Conservation (phyloP, 2,888 invertebrate species). For the Tethea ocularis region DNA sequence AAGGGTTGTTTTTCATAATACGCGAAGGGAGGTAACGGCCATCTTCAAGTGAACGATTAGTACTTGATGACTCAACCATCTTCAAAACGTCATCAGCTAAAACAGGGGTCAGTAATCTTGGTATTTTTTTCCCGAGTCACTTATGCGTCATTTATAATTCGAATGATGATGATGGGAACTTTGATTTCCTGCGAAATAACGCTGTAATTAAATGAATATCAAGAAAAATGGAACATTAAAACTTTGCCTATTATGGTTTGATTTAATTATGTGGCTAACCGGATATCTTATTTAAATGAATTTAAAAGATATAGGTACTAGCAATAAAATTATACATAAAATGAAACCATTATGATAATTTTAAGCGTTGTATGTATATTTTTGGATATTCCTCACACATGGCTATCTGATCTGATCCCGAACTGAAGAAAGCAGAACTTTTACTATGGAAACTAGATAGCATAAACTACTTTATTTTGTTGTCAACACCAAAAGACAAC, state of each 20-base stretch:
- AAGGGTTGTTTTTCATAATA: no score
- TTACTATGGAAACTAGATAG: no score
- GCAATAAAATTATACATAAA: not conserved
- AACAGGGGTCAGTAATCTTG: not conserved
- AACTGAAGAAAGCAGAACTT: no score
- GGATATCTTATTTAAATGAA: no score
- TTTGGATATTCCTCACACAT: no score
- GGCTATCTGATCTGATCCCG: no score
- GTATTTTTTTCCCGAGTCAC: not conserved
- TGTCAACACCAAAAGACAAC: no score
- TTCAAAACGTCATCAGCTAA: not conserved
- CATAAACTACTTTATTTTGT: no score
- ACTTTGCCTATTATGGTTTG: not conserved
- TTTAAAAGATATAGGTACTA: not conserved
- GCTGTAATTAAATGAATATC: not conserved
- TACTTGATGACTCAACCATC: constrained; percentile 1
- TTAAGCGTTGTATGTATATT: no score
- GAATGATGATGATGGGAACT: not conserved
- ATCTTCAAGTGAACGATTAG: no score
- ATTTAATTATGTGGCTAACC: not conserved
- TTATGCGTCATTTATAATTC: constrained; percentile 3
- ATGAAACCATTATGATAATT: no score
- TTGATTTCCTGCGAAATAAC: not conserved
- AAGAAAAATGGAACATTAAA: not conserved
- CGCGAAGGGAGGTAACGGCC: no score